phyloP scores from a whole-genome alignment of 2,113 vertebrate genomes.

The Colistium nudipinnis region DNA sequence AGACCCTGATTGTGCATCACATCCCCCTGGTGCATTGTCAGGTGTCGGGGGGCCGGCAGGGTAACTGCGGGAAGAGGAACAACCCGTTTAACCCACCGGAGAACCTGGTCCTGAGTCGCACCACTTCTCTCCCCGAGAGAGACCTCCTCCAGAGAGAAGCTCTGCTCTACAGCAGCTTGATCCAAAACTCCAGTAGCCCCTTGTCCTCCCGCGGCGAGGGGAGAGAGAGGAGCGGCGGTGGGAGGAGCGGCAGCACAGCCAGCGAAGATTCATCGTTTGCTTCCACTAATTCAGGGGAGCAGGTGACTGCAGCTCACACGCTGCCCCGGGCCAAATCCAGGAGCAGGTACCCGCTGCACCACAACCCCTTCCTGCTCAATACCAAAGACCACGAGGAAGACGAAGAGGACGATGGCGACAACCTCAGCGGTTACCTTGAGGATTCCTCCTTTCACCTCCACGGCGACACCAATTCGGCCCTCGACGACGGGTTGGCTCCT shows the following conservation, averaged over 20 bases:
- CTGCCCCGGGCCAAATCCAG: slow-evolving; percentile 68
- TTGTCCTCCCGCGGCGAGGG: slow-evolving; percentile 53
- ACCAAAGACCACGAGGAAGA: slow-evolving; percentile 65
- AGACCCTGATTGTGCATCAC: slow-evolving; percentile 97
- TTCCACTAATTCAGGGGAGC: slow-evolving; percentile 81
- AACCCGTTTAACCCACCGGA: slow-evolving; percentile 89
- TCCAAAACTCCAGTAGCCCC: slow-evolving; percentile 80
- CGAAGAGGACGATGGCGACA: slow-evolving; percentile 82
- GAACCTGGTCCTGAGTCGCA: slow-evolving; percentile 84
- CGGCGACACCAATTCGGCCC: slow-evolving; percentile 68
- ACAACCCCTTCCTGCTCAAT: slow-evolving; percentile 92
- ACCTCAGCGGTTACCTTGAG: slow-evolving; percentile 82
- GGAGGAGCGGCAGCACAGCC: slow-evolving; percentile 71
- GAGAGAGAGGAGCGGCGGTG: slow-evolving; percentile 49
- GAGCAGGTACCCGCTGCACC: slow-evolving; percentile 75
- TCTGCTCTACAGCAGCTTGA: slow-evolving; percentile 89
- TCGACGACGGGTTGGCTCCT: slow-evolving; percentile 72
- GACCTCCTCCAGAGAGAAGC: slow-evolving; percentile 90
- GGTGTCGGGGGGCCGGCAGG: slow-evolving; percentile 84
- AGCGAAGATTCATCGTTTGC: slow-evolving; percentile 81
- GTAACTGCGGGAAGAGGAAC: slow-evolving; percentile 82
- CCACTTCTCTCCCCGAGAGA: slow-evolving; percentile 86
- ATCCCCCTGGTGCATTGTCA: slow-evolving; percentile 98
- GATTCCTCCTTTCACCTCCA: slow-evolving; percentile 92
- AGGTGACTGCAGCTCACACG: slow-evolving; percentile 63